Conservation (phyloP, 1,140 invertebrate genomes). For the Scaptomyza graminum region DNA sequence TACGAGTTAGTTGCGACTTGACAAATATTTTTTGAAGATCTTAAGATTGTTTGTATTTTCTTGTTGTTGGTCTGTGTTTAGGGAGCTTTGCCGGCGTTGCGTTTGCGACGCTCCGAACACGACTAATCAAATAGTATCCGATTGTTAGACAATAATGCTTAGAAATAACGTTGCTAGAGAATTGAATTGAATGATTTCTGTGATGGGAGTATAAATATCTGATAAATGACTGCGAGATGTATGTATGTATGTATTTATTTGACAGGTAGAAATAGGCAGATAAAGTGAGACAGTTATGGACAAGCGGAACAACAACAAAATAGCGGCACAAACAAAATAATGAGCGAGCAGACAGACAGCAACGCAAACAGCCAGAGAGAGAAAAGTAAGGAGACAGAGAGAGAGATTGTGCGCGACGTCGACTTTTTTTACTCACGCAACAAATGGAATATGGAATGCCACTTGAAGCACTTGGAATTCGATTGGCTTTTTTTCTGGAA, state of each 20-base stretch:
- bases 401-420: conserved; percentile 21
- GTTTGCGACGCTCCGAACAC: conserved; percentile 47
- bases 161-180: conserved; percentile 27
- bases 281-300: conserved; percentile 54
- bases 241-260: conserved; percentile 12
- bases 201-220: conserved; percentile 39
- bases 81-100: conserved; percentile 48
- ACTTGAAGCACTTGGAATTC: conserved; percentile 45
- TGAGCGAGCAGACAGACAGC: conserved; percentile 19
- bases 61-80: neutral
- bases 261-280: conserved; percentile 58
- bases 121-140: conserved; percentile 63
- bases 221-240: conserved; percentile 34
- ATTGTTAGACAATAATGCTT: conserved; percentile 34
- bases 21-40: conserved; percentile 16
- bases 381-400: conserved; percentile 5
- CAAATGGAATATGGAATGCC: conserved; percentile 50
- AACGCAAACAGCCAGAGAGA: neutral
- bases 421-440: conserved; percentile 65
- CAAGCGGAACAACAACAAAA: conserved; percentile 43
- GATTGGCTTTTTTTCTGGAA: conserved; percentile 29
- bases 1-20: conserved; percentile 6
- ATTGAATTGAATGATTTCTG: conserved; percentile 55
- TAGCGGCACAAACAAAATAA: conserved; percentile 46
- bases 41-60: neutral